Evolutionary conservation across 2,888 invertebrate species (phyloP).

Genomic region (Catocala nupta): DNA sequence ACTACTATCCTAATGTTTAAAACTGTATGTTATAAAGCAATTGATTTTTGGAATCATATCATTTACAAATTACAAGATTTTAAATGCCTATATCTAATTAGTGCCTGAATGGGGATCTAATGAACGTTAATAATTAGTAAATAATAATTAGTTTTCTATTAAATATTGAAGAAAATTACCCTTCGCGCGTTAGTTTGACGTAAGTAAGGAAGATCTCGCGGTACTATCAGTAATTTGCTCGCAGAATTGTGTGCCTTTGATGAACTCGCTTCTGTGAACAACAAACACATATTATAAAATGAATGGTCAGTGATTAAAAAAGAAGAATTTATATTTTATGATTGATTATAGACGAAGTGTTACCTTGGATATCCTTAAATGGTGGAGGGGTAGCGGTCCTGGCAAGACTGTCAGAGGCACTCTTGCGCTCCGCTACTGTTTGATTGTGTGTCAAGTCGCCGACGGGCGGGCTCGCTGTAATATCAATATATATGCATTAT

Average conservation of each 20-base stretch:
- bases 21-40: conserved; percentile 20
- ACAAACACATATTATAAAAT: conserved; percentile 24
- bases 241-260: conserved; percentile 73
- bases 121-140: conserved; percentile 16
- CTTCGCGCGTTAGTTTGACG: conserved; percentile 86
- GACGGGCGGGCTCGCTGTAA: conserved; percentile 74
- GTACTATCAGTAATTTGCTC: conserved; percentile 82
- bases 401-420: conserved; percentile 62
- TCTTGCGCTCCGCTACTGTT: conserved; percentile 65
- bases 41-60: conserved; percentile 19
- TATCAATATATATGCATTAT: conserved; percentile 65
- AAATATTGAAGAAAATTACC: conserved; percentile 60
- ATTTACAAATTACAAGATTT: conserved; percentile 1
- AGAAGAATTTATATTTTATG: background rate
- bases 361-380: conserved; percentile 77
- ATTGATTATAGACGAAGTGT: conserved; percentile 7
- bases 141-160: background rate
- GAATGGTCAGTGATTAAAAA: conserved; percentile 4
- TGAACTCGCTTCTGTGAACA: conserved; percentile 75
- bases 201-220: conserved; percentile 83
- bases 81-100: conserved; percentile 6
- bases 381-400: conserved; percentile 71
- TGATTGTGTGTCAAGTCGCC: conserved; percentile 64
- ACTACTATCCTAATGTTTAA: conserved; percentile 21
- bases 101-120: background rate